Conservation (phyloP, 2,888 invertebrate species). For the Drosophila nr. perissopoda region DNA sequence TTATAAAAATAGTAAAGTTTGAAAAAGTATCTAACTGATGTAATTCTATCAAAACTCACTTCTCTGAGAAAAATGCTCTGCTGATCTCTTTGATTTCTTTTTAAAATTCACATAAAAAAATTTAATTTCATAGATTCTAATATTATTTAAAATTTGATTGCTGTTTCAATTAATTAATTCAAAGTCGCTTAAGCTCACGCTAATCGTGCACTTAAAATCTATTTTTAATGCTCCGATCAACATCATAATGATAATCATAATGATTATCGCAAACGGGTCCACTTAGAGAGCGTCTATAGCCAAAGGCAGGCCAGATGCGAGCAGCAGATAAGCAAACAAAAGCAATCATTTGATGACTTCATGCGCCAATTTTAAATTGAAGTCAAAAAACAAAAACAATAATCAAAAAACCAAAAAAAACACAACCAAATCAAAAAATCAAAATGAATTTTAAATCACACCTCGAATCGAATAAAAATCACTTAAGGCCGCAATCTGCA, state of each 20-base stretch:
- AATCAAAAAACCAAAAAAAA: slow-evolving; percentile 6
- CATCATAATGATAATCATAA: slow-evolving; percentile 30
- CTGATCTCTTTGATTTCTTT: not conserved
- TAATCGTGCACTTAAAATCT: slow-evolving; percentile 60
- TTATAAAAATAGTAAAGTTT: not conserved
- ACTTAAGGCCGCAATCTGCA: slow-evolving; percentile 58
- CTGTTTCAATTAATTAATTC: not conserved
- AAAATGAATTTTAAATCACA: slow-evolving; percentile 61
- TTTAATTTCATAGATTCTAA: not conserved
- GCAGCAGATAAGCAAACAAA: slow-evolving; percentile 37
- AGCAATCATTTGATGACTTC: slow-evolving; percentile 60
- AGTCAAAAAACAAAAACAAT: slow-evolving; percentile 12
- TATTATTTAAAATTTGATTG: not conserved
- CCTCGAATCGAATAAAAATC: slow-evolving; percentile 60
- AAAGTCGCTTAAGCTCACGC: slow-evolving; percentile 3
- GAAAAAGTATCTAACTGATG: not conserved
- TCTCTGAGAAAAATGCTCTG: not conserved
- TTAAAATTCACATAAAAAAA: not conserved
- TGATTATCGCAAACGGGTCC: slow-evolving; percentile 66
- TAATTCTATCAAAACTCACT: not conserved
- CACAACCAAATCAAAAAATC: slow-evolving; percentile 35
- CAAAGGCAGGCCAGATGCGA: slow-evolving; percentile 35
- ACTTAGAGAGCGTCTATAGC: slow-evolving; percentile 50
- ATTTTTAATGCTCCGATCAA: slow-evolving; percentile 54
- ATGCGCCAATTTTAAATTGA: slow-evolving; percentile 54